Percentiles rank a stretch among this genome's conserved stretches.
Conservation (phyloP, 2,113 vertebrate species). For the Myrmecophaga tridactyla region DNA sequence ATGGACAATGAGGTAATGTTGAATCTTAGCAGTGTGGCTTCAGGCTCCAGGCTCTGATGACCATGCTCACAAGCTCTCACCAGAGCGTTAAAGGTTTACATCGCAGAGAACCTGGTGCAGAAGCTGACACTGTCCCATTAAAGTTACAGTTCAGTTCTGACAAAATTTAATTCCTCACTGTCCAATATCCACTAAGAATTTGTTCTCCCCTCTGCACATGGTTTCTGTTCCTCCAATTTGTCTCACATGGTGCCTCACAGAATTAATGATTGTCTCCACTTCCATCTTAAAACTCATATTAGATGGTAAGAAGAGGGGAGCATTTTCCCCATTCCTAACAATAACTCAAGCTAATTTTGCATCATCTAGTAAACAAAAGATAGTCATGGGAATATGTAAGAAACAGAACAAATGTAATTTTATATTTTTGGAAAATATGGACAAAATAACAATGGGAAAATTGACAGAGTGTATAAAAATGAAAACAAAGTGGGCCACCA, state of each 20-base stretch:
- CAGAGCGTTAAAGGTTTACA: neutral
- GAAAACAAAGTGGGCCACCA: too few relatives aligned
- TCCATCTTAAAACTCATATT: neutral
- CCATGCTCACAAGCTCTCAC: neutral
- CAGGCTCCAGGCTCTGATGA: neutral
- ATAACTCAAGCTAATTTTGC: neutral
- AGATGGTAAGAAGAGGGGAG: neutral
- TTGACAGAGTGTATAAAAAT: neutral
- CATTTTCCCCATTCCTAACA: neutral
- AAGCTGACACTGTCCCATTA: neutral
- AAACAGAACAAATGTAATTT: neutral
- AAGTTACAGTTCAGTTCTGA: neutral
- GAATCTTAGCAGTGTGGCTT: neutral
- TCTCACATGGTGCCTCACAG: neutral
- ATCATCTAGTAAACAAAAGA: neutral
- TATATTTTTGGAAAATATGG: neutral
- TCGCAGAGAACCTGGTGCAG: neutral
- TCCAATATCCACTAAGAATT: too few relatives aligned
- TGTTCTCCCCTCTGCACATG: neutral
- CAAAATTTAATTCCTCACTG: neutral
- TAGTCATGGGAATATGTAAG: neutral
- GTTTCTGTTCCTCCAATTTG: neutral
- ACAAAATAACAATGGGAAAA: neutral
- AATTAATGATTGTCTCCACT: neutral
- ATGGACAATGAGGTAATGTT: fast-evolving